These are phyloP conservation scores for Ptychadena robeensis DNA, from an alignment of 2,797 vertebrate species.

Conservation along the genomic window DNA sequence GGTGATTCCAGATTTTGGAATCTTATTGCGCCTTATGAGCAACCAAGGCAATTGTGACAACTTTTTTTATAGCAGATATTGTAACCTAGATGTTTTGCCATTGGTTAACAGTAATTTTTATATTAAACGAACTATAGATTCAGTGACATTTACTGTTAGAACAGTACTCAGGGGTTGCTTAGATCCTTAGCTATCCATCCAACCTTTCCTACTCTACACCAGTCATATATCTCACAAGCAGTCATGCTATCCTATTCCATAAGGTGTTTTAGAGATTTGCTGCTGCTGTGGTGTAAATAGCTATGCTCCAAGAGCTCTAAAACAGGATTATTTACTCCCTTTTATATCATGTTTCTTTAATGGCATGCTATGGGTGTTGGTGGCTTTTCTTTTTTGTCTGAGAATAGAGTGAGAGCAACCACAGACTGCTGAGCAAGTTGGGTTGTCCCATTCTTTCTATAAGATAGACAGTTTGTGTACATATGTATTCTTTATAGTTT, in stretches of 20 bases:
- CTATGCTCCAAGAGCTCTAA: constrained; percentile 10
- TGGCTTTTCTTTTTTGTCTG: constrained; percentile 47
- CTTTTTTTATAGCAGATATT: no score
- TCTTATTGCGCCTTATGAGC: background rate
- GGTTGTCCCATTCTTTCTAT: background rate
- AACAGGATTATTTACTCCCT: constrained; percentile 61
- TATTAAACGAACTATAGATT: background rate
- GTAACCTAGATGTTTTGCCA: no score
- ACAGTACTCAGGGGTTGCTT: constrained; percentile 45
- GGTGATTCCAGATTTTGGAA: background rate
- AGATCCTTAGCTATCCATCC: background rate
- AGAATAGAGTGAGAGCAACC: background rate
- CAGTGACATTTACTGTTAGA: constrained; percentile 9
- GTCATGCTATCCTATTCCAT: background rate
- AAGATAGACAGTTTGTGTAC: constrained; percentile 26
- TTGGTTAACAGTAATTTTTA: background rate
- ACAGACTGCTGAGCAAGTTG: constrained; percentile 40
- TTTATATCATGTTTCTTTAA: constrained; percentile 62
- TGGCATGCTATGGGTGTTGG: constrained; percentile 63
- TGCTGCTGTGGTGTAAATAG: constrained; percentile 18
- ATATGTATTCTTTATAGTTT: constrained; percentile 33
- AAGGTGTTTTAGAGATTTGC: background rate
- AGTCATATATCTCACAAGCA: background rate
- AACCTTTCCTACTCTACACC: background rate
- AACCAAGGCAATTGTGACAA: background rate